Conservation (phyloP, 2,888 invertebrate genomes). For the Leucophenga montana region DNA sequence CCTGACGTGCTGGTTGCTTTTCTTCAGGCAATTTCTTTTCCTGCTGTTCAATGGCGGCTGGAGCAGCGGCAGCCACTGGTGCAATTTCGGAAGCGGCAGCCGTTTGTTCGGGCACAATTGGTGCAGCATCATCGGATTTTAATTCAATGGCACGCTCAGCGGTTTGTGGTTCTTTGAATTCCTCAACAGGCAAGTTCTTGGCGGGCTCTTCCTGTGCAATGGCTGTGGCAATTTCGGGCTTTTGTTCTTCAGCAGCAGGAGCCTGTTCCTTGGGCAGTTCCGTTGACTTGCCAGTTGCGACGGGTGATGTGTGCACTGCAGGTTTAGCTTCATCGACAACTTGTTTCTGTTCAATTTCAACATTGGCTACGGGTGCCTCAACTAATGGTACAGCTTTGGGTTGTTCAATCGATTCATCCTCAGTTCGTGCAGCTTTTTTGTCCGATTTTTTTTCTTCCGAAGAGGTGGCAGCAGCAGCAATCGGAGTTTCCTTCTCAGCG, state of each 20-base stretch:
- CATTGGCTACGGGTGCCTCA: slow-evolving; percentile 45
- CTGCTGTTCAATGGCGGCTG: slow-evolving; percentile 37
- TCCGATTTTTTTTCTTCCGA: slow-evolving; percentile 5
- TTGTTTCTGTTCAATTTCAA: slow-evolving; percentile 46
- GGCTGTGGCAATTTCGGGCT: slow-evolving; percentile 31
- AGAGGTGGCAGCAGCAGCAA: slow-evolving; percentile 7
- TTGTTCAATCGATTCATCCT: slow-evolving; percentile 46
- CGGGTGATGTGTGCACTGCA: slow-evolving; percentile 38
- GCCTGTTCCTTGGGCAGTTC: slow-evolving; percentile 37
- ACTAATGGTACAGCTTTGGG: slow-evolving; percentile 52
- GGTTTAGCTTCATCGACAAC: slow-evolving; percentile 49
- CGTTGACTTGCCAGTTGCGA: slow-evolving; percentile 43
- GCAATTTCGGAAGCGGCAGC: slow-evolving; percentile 24
- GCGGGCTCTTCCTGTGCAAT: slow-evolving; percentile 39
- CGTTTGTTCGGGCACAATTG: slow-evolving; percentile 25
- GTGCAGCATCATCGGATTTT: slow-evolving; percentile 35
- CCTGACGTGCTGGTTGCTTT: slow-evolving; percentile 56
- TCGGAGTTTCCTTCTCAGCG: slow-evolving; percentile 34
- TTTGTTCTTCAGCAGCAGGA: slow-evolving; percentile 30
- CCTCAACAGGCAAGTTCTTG: slow-evolving; percentile 33
- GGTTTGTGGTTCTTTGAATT: slow-evolving; percentile 23
- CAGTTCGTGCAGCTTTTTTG: slow-evolving; percentile 50
- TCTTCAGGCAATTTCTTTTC: slow-evolving; percentile 50
- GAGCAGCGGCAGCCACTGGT: slow-evolving; percentile 32
- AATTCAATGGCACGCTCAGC: slow-evolving; percentile 38